A percentile compares a stretch with the other conserved stretches of the same genome.
These are phyloP conservation scores for Thryonomys swinderianus DNA, from an alignment of 2,113 vertebrate genomes.

Conservation along the genomic window DNA sequence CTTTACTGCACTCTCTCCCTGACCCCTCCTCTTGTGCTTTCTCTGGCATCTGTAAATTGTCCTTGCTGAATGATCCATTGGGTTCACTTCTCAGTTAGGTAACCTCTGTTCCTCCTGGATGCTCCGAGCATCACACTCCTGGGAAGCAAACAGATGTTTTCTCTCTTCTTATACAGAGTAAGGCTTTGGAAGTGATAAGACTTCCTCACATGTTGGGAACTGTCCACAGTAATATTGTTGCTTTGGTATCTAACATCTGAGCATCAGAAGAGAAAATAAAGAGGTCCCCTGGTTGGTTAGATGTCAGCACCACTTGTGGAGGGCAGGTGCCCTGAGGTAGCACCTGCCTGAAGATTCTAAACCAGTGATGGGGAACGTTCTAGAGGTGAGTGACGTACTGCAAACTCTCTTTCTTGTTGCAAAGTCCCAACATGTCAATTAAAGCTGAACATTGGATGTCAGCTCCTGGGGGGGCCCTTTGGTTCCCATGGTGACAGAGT, in stretches of 20 bases:
- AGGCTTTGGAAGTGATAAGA: background rate
- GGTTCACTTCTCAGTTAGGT: background rate
- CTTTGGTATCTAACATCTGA: background rate
- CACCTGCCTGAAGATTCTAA: background rate
- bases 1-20: background rate
- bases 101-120: background rate
- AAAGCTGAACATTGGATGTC: background rate
- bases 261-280: background rate
- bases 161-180: background rate
- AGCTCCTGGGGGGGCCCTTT: background rate
- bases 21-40: background rate
- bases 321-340: fast-evolving
- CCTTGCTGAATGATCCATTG: background rate
- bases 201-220: background rate
- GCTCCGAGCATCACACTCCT: background rate
- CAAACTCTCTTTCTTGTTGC: background rate
- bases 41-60: background rate
- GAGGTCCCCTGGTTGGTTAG: background rate
- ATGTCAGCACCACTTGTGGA: background rate
- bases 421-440: background rate
- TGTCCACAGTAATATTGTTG: background rate
- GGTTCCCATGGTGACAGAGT: no score
- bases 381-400: background rate
- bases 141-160: background rate
- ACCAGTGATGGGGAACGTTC: background rate